Evolutionary conservation across 1,140 invertebrate genomes (phyloP), one percentile per base, ranked within the genome.

Genomic region (Pseudomyrmex flavicornis): DNA sequence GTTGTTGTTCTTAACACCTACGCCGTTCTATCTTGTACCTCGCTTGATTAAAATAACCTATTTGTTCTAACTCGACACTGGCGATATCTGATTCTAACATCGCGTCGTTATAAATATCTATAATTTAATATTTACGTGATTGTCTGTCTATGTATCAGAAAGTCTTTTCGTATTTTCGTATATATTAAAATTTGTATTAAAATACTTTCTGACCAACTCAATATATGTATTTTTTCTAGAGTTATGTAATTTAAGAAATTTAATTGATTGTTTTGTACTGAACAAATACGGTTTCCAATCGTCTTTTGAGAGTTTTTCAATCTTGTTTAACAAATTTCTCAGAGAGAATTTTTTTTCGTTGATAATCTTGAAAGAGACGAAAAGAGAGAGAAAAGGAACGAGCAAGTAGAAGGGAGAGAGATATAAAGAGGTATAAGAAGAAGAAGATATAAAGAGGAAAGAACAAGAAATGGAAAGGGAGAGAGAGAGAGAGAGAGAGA

Each of bases 1-100:
- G 72, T 79, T 77, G 85, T 85, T 86, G 77, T 80, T 87, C 82
- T 77, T 82, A 63, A 89, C 88, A 87, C 88, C 87, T 72, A 85
- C 77, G 68, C 58, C 20, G 54, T 52, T 13, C 15, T 22, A 35
- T 22, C 0, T 54, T 46, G 13, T 26, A 26, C 1, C 13, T 17
- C 8, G 35, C 35, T 56, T 15, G 17, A 83, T 83, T 58, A 59
- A 72, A 80, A 59, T 72, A 26, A 26, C 8, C 15, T 79, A 79
- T 79, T 79, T 79, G 17, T 69, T 80, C 66, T 72, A 72, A 70
- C 72, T 72, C n/a, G 10, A 0, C 54, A 70, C 13, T 26, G 44
- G 7, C 20, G 20, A 59, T 59, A 72, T 59, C 7, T 12, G 9
- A 17, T 1, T 61, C 5, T 15, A 35, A 59, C 35, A 59, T 69